Evolutionary conservation across 2,888 invertebrate genomes (phyloP).

Genomic region (Orthosia cruda): DNA sequence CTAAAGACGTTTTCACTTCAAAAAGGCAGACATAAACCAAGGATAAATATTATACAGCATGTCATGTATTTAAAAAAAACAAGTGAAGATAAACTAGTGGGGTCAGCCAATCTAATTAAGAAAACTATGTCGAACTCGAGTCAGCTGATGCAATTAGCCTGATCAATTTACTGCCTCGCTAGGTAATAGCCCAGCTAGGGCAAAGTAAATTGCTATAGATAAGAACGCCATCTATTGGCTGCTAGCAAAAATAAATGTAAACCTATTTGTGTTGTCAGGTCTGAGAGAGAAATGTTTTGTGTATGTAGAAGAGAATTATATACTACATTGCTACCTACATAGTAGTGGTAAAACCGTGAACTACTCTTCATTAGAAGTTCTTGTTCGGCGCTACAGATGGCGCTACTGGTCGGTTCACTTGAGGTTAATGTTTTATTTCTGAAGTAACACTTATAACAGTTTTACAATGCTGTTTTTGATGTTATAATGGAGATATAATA

Average conservation of each 20-base stretch:
- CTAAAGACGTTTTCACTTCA: no score
- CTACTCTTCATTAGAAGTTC: slow-evolving; percentile 26
- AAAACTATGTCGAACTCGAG: slow-evolving; percentile 9
- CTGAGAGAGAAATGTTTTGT: neutral
- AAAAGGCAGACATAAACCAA: no score
- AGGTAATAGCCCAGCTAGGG: neutral
- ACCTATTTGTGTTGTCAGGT: neutral
- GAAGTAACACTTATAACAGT: neutral
- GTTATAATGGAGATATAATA: no score
- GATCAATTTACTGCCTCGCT: slow-evolving; percentile 24
- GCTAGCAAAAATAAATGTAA: neutral
- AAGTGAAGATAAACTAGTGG: neutral
- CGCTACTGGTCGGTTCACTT: slow-evolving; percentile 12
- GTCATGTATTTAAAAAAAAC: neutral
- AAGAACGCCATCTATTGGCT: slow-evolving; percentile 8
- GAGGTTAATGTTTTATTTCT: neutral
- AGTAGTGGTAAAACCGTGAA: neutral
- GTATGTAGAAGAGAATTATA: neutral
- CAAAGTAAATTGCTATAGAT: neutral
- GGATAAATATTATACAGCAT: no score
- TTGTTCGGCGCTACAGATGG: slow-evolving; percentile 32
- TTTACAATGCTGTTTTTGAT: no score
- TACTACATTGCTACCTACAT: neutral
- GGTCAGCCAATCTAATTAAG: slow-evolving; percentile 18
- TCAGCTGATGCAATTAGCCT: slow-evolving; percentile 19